A percentile compares a stretch with the other conserved stretches of the same genome.
These are phyloP conservation scores for Oryzias celebensis DNA, from an alignment of 2,113 vertebrate species.

Conservation along the genomic window DNA sequence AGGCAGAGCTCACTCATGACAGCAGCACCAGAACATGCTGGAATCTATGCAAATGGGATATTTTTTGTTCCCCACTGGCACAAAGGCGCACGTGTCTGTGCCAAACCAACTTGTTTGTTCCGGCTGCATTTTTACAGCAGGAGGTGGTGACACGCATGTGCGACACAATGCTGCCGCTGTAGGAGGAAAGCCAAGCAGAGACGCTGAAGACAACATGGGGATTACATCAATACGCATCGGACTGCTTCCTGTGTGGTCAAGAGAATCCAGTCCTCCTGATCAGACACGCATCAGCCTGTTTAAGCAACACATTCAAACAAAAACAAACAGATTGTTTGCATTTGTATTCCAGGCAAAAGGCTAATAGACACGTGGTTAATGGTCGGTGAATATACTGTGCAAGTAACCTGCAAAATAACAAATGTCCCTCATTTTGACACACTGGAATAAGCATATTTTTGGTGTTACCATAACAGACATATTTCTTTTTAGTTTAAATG, in stretches of 20 bases:
- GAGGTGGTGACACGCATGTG: slow-evolving; percentile 19
- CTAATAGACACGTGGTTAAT: slow-evolving; percentile 5
- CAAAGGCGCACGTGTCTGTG: slow-evolving; percentile 6
- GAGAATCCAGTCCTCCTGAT: background rate
- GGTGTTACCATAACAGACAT: background rate
- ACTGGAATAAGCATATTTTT: background rate
- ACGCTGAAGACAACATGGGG: slow-evolving; percentile 12
- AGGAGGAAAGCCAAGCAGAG: slow-evolving; percentile 15
- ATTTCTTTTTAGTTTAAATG: slow-evolving; percentile 13
- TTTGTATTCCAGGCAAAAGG: background rate
- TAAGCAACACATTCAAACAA: no score
- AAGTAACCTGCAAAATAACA: background rate
- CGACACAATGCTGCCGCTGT: slow-evolving; percentile 1
- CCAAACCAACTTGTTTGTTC: slow-evolving; percentile 19
- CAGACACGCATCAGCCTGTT: background rate
- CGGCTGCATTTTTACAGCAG: slow-evolving; percentile 18
- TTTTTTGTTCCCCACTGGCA: slow-evolving; percentile 14
- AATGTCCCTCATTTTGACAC: background rate
- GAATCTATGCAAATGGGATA: background rate
- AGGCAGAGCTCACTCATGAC: background rate
- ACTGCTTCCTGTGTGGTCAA: background rate
- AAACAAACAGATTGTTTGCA: background rate
- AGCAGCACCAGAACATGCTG: background rate
- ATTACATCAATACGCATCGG: slow-evolving; percentile 10
- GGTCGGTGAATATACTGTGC: background rate